Base-by-base conservation (phyloP, 2,888 invertebrate genomes). In the Nesidiocoris tenuis region DNA sequence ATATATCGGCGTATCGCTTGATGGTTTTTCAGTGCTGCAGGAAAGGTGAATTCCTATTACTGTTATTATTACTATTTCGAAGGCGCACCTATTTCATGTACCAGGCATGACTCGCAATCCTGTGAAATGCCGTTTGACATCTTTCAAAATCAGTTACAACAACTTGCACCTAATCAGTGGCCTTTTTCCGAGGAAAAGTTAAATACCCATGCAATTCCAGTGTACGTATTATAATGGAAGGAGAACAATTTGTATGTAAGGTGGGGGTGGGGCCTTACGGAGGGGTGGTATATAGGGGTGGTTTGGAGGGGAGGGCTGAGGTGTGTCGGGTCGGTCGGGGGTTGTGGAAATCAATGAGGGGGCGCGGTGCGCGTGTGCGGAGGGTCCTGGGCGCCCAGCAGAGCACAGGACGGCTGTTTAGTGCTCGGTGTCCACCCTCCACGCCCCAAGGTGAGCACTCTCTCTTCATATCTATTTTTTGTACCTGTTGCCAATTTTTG, bases 271-370 rank as follows among this genome's bases (percentile, higher is more conserved):
- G 70, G 23, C 18, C 57, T 24, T 18, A 18, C 70, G 23, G 39
- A 68, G 74, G 74, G 63, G 18, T 21, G 5, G 61, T 61, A 18
- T 7, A 12, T 2, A 22, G 71, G 61, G 71, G 24, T 12, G 74
- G 64, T 39, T 63, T 64, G 63, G 54, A 54, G 67, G 67, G 39
- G 55, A 55, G 17, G 18, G 19, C 16, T 21, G 67, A 67, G n/a
- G 54, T 22, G 61, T 22, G 61, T 61, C 19, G 19, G 61, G 19
- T 19, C 61, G 61, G 39, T 39, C 39, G 19, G 59, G 59, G 59
- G n/a, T 59, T 18, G 64, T 56, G 68, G 74, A 74, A 74, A 76
- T 76, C 76, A 76, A 76, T 76, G 77, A 71, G 68, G 74, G 74
- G 71, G 75, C 71, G 24, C 25, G 70, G 24, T 67, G 75, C 76